phyloP scores from a whole-genome alignment of 2,888 invertebrate genomes.

The Dendrolimus houi region DNA sequence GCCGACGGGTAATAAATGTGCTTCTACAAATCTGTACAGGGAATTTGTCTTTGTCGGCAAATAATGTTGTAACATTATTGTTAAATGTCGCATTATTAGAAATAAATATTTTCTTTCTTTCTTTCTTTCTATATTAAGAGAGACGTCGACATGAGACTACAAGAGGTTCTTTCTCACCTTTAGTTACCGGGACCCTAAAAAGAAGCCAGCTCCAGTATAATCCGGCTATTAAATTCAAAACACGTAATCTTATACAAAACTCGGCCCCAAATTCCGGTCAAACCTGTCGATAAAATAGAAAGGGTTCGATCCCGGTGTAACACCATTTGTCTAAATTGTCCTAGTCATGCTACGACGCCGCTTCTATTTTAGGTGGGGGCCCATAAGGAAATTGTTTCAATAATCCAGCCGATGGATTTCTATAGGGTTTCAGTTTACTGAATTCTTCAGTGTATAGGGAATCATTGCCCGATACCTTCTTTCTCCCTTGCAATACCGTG shows the following conservation, averaged over 20 bases:
- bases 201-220: background rate
- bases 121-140: no score
- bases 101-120: no score
- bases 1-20: no score
- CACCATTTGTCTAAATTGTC: conserved; percentile 1
- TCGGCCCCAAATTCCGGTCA: background rate
- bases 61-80: no score
- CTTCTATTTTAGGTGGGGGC: background rate
- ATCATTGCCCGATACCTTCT: no score
- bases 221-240: background rate
- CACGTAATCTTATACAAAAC: background rate
- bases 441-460: no score
- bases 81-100: no score
- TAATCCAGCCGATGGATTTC: background rate
- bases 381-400: background rate
- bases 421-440: background rate
- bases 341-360: conserved; percentile 1
- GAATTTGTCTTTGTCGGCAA: no score
- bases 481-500: no score
- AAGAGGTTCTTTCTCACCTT: no score
- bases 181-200: background rate
- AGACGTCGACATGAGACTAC: no score
- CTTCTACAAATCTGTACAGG: no score
- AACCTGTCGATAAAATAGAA: conserved; percentile 3
- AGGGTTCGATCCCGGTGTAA: background rate